Evolutionary conservation across 2,888 invertebrate genomes (phyloP).

Genomic region (Heliconius erato): DNA sequence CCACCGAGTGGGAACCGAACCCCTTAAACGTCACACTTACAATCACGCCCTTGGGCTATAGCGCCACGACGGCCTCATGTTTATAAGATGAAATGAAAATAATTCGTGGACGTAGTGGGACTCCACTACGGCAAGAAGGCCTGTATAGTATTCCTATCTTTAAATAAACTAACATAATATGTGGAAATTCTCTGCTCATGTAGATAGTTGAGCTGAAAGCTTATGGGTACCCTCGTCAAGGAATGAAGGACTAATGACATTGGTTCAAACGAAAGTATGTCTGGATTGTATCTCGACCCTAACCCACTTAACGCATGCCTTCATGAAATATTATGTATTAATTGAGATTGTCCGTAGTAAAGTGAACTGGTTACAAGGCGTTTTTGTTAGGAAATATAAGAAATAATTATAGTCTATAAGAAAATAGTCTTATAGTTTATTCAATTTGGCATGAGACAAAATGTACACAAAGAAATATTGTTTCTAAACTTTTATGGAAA

Average conservation of each 20-base stretch:
- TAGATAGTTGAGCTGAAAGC: conserved; percentile 8
- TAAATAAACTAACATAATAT: neutral
- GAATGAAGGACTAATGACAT: conserved; percentile 26
- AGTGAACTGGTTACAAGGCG: neutral
- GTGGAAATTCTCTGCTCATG: neutral
- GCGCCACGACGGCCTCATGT: no score
- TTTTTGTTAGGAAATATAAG: neutral
- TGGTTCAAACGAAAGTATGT: conserved; percentile 25
- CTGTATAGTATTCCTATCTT: neutral
- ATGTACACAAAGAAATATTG: no score
- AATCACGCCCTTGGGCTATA: no score
- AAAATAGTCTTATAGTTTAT: no score
- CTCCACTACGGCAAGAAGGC: neutral
- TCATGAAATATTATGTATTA: conserved; percentile 17
- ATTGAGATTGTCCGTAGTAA: conserved; percentile 9
- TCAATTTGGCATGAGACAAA: no score
- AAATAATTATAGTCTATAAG: no score
- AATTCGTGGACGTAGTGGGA: neutral
- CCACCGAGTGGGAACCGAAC: no score
- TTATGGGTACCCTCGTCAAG: conserved; percentile 22
- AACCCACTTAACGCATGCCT: neutral
- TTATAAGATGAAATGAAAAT: no score
- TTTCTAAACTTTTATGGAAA: no score
- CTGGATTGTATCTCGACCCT: conserved; percentile 9
- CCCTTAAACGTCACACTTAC: no score